Evolutionary conservation across 2,113 vertebrate species (phyloP).

Genomic region (Charina bottae): DNA sequence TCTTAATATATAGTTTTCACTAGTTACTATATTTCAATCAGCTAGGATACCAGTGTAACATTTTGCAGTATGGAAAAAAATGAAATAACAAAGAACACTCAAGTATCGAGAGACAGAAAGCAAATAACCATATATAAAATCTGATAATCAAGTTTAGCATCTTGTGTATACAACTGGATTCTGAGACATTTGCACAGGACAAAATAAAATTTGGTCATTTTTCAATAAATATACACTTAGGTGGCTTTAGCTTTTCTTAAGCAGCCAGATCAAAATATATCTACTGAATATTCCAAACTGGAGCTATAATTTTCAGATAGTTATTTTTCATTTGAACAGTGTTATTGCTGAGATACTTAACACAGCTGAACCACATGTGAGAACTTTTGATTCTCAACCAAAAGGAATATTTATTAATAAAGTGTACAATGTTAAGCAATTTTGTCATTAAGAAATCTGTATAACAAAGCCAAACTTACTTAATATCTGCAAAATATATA

Average conservation of each 20-base stretch:
- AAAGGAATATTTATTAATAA: not conserved
- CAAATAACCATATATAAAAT: slow-evolving; percentile 4
- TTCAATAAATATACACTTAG: not conserved
- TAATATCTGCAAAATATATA: not conserved
- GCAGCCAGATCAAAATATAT: not conserved
- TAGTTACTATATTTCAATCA: slow-evolving; percentile 32
- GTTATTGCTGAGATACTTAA: accelerated
- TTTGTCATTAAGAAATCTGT: not conserved
- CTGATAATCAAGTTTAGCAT: not conserved
- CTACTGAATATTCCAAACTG: not conserved
- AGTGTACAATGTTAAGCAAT: not conserved
- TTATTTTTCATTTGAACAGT: not conserved
- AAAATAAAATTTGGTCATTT: not conserved
- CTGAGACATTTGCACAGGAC: not conserved
- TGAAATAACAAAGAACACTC: slow-evolving; percentile 9
- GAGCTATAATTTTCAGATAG: accelerated
- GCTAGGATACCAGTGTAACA: slow-evolving; percentile 29
- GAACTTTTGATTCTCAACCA: too few relatives aligned
- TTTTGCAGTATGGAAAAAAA: not conserved
- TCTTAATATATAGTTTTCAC: slow-evolving; percentile 26
- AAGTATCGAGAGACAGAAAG: not conserved
- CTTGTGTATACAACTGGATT: not conserved
- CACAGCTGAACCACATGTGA: not conserved
- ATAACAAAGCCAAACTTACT: not conserved
- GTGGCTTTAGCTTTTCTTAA: not conserved